These are phyloP conservation scores for Phaedon cochleariae DNA, from an alignment of 2,888 invertebrate genomes.

Conservation along the genomic window DNA sequence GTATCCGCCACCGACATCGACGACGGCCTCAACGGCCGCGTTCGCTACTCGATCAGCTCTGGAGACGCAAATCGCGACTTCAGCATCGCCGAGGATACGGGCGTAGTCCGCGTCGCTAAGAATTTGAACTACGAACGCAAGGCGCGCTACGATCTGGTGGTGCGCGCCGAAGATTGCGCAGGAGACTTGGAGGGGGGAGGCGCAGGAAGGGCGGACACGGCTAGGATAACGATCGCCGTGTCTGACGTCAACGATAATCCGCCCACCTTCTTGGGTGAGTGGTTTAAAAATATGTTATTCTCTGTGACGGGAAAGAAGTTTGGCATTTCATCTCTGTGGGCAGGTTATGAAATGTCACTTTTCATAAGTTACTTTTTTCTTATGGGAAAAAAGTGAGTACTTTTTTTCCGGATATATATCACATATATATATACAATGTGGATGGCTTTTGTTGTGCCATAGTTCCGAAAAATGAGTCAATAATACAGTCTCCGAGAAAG, in stretches of 20 bases:
- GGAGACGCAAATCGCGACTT: conserved; percentile 93
- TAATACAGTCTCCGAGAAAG: no score
- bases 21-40: conserved; percentile 88
- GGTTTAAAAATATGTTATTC: no score
- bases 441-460: no score
- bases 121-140: conserved; percentile 93
- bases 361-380: no score
- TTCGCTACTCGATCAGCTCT: conserved; percentile 87
- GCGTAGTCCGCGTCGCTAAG: conserved; percentile 89
- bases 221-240: conserved; percentile 83
- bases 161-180: conserved; percentile 89
- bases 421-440: no score
- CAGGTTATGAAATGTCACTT: no score
- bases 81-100: conserved; percentile 90
- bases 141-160: conserved; percentile 81
- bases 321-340: no score
- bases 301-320: no score
- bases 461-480: no score
- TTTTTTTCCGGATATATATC: no score
- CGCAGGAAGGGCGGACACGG: conserved; percentile 75
- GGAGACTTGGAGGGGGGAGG: conserved; percentile 69
- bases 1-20: conserved; percentile 90
- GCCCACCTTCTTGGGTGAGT: conserved; percentile 77
- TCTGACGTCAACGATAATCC: conserved; percentile 94
- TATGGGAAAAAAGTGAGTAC: no score